Evolutionary conservation across 2,113 vertebrate genomes (phyloP).

Genomic region (Pipa parva): DNA sequence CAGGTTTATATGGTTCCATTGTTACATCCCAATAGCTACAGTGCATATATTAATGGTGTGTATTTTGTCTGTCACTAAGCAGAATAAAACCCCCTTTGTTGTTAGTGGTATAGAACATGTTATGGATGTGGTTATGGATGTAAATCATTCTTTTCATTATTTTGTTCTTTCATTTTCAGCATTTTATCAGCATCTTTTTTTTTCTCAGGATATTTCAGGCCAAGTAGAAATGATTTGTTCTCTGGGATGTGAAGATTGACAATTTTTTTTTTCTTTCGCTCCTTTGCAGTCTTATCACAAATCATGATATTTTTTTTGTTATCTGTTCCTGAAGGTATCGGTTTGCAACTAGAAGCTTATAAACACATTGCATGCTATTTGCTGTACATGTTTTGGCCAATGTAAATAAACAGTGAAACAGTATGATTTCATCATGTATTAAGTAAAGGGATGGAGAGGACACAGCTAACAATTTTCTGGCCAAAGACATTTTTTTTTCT

Average conservation of each 20-base stretch:
- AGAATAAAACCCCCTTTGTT: not conserved
- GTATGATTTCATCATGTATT: slow-evolving; percentile 29
- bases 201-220: slow-evolving; percentile 32
- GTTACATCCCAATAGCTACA: slow-evolving; percentile 50
- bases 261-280: not conserved
- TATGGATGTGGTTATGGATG: not conserved
- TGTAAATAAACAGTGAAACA: slow-evolving; percentile 44
- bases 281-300: slow-evolving; percentile 12
- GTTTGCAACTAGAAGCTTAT: slow-evolving; percentile 44
- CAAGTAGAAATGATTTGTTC: slow-evolving; percentile 46
- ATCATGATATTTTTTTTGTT: slow-evolving; percentile 40
- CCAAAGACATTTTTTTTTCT: slow-evolving; percentile 40
- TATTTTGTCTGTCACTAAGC: slow-evolving; percentile 47
- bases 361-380: not conserved
- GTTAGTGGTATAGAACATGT: not conserved
- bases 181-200: slow-evolving; percentile 1
- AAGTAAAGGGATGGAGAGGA: slow-evolving; percentile 36
- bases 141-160: slow-evolving; percentile 37
- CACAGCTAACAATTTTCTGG: slow-evolving; percentile 38
- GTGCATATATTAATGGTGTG: slow-evolving; percentile 47
- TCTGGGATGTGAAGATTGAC: slow-evolving; percentile 9
- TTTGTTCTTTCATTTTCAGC: slow-evolving; percentile 37
- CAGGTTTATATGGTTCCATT: slow-evolving; percentile 58
- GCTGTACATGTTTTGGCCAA: slow-evolving; percentile 40
- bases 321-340: slow-evolving; percentile 46